Percentiles rank a stretch among this genome's conserved stretches.
phyloP scores from a whole-genome alignment of 2,797 vertebrate species.

The Austrolebias charrua region DNA sequence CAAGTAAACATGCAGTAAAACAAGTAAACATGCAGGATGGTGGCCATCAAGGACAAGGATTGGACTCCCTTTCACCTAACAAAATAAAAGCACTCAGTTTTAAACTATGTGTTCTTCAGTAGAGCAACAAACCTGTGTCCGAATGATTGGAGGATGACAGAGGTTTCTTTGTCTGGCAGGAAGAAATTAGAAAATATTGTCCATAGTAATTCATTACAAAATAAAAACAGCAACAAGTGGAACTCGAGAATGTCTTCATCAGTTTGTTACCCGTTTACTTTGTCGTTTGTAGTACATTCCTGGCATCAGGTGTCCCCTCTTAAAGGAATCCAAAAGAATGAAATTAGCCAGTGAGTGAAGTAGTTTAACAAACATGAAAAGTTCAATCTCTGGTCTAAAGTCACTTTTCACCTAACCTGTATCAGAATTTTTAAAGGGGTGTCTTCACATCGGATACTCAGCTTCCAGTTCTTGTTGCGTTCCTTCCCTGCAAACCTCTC shows the following conservation, averaged over 20 bases:
- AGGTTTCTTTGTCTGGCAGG: slow-evolving; percentile 34
- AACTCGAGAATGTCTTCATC: not conserved
- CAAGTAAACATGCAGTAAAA: no score
- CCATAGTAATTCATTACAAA: not conserved
- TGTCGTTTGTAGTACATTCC: not conserved
- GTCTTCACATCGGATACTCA: slow-evolving; percentile 57
- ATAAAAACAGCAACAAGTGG: not conserved
- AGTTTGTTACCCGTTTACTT: slow-evolving; percentile 21
- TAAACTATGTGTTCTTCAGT: not conserved
- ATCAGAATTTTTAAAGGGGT: slow-evolving; percentile 61
- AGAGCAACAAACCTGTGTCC: slow-evolving; percentile 45
- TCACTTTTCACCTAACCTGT: slow-evolving; percentile 48
- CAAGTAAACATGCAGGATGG: no score
- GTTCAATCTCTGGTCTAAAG: not conserved
- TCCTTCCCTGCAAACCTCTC: slow-evolving; percentile 63
- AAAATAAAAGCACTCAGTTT: not conserved
- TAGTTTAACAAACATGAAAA: no score
- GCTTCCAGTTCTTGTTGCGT: slow-evolving; percentile 69
- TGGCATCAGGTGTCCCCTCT: slow-evolving; percentile 60
- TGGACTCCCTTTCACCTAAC: not conserved
- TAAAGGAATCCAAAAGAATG: not conserved
- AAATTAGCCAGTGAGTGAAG: not conserved
- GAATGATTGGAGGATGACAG: not conserved
- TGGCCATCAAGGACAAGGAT: no score
- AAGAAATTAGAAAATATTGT: rapidly evolving